Evolutionary conservation across 2,113 vertebrate genomes (phyloP).

Genomic region (Coptodon rendalli): DNA sequence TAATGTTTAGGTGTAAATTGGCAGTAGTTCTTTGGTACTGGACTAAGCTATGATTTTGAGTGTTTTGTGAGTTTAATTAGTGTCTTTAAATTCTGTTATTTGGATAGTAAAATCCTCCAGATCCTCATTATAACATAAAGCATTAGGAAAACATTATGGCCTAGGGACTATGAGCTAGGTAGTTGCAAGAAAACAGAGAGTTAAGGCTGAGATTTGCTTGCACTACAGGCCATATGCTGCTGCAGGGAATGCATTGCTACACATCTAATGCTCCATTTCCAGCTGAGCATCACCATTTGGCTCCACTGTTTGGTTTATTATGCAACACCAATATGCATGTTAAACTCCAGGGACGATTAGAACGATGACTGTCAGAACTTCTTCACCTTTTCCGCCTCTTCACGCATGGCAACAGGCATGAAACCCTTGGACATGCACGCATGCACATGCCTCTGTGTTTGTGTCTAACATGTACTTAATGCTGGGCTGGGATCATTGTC

Average conservation of each 20-base stretch:
- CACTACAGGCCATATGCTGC: neutral
- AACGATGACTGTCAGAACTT: neutral
- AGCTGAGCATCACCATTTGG: slow-evolving; percentile 41
- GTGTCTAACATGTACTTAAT: slow-evolving; percentile 53
- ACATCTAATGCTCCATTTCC: slow-evolving; percentile 2
- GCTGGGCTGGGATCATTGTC: slow-evolving; percentile 43
- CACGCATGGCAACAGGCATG: slow-evolving; percentile 51
- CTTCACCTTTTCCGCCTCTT: slow-evolving; percentile 23
- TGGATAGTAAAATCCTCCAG: neutral
- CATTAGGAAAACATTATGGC: neutral
- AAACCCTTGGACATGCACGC: slow-evolving; percentile 41
- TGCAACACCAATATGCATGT: slow-evolving; percentile 31
- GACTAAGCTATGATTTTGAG: neutral
- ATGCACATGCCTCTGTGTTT: slow-evolving; percentile 43
- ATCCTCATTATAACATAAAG: neutral
- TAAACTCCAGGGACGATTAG: neutral
- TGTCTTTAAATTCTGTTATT: neutral
- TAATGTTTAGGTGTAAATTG: neutral
- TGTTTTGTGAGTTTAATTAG: neutral
- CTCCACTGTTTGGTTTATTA: slow-evolving; percentile 38
- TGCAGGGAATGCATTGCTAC: neutral
- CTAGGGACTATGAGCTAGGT: neutral
- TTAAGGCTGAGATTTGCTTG: slow-evolving; percentile 10
- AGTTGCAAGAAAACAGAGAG: neutral
- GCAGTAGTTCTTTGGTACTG: neutral